A percentile compares a stretch with the other conserved stretches of the same genome.
phyloP scores from a whole-genome alignment of 2,113 vertebrate species.

The Hydrochoerus hydrochaeris region DNA sequence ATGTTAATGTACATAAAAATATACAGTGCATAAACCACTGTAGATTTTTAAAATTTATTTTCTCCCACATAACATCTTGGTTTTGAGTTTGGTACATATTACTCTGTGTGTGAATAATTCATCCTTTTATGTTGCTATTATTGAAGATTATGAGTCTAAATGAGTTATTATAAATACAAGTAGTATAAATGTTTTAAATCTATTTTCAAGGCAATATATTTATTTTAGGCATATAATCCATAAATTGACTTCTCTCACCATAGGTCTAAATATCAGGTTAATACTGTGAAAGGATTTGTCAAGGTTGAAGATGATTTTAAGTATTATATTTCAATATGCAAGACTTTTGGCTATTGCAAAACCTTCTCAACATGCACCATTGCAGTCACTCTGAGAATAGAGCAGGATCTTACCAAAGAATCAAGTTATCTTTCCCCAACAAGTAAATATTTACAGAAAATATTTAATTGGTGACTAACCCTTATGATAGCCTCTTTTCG shows the following conservation, averaged over 20 bases:
- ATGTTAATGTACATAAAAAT: not conserved
- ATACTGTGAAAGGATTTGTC: not conserved
- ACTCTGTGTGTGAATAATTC: not conserved
- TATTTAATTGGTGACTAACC: not conserved
- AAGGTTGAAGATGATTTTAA: not conserved
- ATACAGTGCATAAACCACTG: not conserved
- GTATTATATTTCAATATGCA: not conserved
- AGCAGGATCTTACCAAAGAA: not conserved
- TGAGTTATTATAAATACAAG: not conserved
- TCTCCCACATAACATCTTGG: not conserved
- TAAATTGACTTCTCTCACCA: not conserved
- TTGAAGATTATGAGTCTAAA: not conserved
- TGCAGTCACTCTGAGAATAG: fast-evolving
- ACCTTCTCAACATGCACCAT: not conserved
- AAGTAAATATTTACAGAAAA: not conserved
- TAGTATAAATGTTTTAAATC: not conserved
- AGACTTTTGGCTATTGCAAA: not conserved
- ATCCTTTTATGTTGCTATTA: not conserved
- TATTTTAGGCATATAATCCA: not conserved
- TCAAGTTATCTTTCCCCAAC: not conserved
- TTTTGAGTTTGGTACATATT: not conserved
- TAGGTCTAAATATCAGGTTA: not conserved
- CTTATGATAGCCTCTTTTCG: not conserved
- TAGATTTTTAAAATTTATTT: not conserved
- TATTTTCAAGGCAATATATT: not conserved